Percentiles rank a stretch among this genome's conserved stretches.
Evolutionary conservation across 2,797 vertebrate genomes (phyloP).

Genomic region (Cossypha heuglini): DNA sequence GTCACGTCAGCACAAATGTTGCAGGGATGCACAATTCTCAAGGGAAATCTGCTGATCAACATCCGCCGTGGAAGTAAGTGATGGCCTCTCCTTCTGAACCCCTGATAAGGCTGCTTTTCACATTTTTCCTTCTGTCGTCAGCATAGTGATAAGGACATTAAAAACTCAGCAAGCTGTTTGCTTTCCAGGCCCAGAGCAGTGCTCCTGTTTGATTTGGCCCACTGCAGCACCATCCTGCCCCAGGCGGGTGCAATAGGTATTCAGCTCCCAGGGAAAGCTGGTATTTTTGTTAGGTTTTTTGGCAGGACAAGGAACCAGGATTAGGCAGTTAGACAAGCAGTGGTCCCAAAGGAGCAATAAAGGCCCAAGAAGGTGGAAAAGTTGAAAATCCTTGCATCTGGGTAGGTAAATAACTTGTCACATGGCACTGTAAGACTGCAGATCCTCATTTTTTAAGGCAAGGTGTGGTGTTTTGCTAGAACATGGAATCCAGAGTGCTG

Average conservation of each 20-base stretch:
- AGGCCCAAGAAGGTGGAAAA: not conserved
- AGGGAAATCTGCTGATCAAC: conserved; percentile 93
- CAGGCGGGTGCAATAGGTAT: not conserved
- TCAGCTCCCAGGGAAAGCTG: not conserved
- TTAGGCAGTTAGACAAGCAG: not conserved
- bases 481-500: not conserved
- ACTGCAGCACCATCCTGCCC: not conserved
- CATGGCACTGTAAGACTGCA: not conserved
- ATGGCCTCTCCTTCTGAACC: not conserved
- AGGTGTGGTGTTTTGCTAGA: not conserved
- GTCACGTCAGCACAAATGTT: conserved; percentile 93
- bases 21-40: conserved; percentile 93
- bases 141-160: not conserved
- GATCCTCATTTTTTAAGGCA: not conserved
- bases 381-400: not conserved
- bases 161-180: not conserved
- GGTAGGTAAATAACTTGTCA: not conserved
- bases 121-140: not conserved
- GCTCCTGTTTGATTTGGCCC: conserved; percentile 23
- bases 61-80: conserved; percentile 96
- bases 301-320: not conserved
- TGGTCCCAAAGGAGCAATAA: not conserved
- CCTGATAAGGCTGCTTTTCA: not conserved
- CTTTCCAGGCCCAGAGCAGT: not conserved
- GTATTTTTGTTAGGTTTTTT: not conserved